Conservation (phyloP, 2,888 invertebrate species). For the Dioctria rufipes region DNA sequence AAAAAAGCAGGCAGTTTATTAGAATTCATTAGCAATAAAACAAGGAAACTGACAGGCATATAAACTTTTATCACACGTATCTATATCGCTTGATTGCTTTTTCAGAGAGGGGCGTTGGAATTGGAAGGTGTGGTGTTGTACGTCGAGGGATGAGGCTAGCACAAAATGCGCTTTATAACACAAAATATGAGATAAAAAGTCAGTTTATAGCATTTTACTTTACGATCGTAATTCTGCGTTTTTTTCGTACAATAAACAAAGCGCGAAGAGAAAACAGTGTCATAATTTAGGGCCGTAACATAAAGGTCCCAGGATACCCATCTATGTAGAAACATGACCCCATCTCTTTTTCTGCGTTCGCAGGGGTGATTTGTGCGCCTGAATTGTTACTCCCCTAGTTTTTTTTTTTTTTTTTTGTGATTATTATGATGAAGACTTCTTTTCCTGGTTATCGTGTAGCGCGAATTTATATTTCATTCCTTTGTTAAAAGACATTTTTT, state of each 20-base stretch:
- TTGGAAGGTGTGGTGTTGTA: neutral
- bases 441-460: constrained; percentile 44
- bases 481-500: constrained; percentile 47
- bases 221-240: constrained; percentile 45
- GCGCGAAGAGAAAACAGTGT: constrained; percentile 37
- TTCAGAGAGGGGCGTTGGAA: neutral
- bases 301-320: constrained; percentile 41
- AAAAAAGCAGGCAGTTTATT: constrained; percentile 12
- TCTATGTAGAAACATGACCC: neutral
- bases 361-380: neutral
- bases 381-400: neutral
- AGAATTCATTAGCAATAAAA: constrained; percentile 47
- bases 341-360: neutral
- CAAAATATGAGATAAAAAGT: constrained; percentile 52
- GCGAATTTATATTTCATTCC: constrained; percentile 48
- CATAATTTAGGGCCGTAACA: neutral
- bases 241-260: constrained; percentile 43
- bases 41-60: constrained; percentile 16
- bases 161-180: constrained; percentile 50
- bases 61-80: constrained; percentile 16
- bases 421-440: constrained; percentile 53
- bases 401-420: neutral
- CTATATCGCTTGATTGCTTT: constrained; percentile 41
- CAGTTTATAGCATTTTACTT: constrained; percentile 50
- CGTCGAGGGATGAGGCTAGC: neutral